These are phyloP conservation scores for Chaenocephalus aceratus DNA, from an alignment of 2,113 vertebrate genomes.

Conservation along the genomic window DNA sequence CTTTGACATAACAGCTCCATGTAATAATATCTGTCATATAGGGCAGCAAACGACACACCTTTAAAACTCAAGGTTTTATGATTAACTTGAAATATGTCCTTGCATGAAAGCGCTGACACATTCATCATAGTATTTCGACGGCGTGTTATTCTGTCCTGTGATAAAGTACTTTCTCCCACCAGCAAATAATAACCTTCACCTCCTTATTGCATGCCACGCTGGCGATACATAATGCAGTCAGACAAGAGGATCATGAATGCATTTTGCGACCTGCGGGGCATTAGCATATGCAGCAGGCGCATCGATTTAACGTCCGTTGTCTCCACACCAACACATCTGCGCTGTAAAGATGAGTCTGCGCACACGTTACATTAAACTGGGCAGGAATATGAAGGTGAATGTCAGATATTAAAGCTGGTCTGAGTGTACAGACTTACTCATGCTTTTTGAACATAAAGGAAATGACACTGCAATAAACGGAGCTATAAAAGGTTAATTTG, in stretches of 20 bases:
- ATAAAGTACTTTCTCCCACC: conserved; percentile 17
- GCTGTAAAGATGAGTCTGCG: neutral
- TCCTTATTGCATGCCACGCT: conserved; percentile 7
- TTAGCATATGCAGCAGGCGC: neutral
- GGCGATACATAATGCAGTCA: conserved; percentile 22
- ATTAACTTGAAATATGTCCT: conserved; percentile 15
- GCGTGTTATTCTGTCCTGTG: neutral
- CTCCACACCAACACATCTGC: neutral
- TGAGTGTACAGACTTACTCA: neutral
- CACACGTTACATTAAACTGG: neutral
- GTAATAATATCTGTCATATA: conserved; percentile 13
- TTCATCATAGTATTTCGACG: conserved; percentile 11
- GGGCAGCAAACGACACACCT: conserved; percentile 10
- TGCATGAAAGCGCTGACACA: neutral
- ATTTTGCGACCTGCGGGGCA: conserved; percentile 17
- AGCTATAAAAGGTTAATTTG: conserved; percentile 13
- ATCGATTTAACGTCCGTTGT: neutral
- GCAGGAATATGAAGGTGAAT: conserved; percentile 4
- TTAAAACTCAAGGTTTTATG: conserved; percentile 5
- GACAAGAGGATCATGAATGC: conserved; percentile 13
- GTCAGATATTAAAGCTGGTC: neutral
- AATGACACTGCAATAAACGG: neutral
- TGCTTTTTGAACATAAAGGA: conserved; percentile 18
- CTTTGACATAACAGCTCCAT: neutral
- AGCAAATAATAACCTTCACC: conserved; percentile 37